Conservation (phyloP, 2,888 invertebrate genomes). For the Graphium colonna region DNA sequence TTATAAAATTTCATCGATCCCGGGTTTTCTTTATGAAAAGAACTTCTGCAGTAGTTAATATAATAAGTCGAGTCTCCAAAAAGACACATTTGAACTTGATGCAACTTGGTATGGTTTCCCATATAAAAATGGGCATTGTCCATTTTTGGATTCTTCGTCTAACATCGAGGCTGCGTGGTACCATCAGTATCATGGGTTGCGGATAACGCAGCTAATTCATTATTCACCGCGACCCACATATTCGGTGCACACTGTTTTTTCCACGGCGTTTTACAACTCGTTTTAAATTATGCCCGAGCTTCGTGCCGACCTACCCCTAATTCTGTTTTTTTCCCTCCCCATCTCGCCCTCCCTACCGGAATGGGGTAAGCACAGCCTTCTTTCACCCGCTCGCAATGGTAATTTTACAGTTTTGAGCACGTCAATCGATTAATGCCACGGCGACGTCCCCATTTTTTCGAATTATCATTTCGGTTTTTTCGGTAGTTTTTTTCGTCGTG, state of each 20-base stretch:
- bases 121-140: no score
- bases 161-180: no score
- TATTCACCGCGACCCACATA: slow-evolving; percentile 19
- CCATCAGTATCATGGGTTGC: no score
- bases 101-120: no score
- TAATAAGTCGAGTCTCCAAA: no score
- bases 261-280: slow-evolving; percentile 48
- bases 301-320: slow-evolving; percentile 54
- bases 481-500: no score
- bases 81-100: no score
- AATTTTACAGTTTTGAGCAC: slow-evolving; percentile 77
- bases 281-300: slow-evolving; percentile 52
- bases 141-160: no score
- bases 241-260: slow-evolving; percentile 24
- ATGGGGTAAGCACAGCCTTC: slow-evolving; percentile 22
- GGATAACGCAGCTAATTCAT: slow-evolving; percentile 13
- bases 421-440: slow-evolving; percentile 67
- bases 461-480: slow-evolving; percentile 43
- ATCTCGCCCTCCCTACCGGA: slow-evolving; percentile 30
- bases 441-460: slow-evolving; percentile 28
- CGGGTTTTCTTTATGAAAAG: no score
- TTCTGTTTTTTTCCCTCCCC: slow-evolving; percentile 36
- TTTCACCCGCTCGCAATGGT: slow-evolving; percentile 56
- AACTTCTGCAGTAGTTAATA: no score
- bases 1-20: no score